A percentile compares a stretch with the other conserved stretches of the same genome.
phyloP scores from a whole-genome alignment of 2,888 invertebrate species.

The Daptonema setosum region DNA sequence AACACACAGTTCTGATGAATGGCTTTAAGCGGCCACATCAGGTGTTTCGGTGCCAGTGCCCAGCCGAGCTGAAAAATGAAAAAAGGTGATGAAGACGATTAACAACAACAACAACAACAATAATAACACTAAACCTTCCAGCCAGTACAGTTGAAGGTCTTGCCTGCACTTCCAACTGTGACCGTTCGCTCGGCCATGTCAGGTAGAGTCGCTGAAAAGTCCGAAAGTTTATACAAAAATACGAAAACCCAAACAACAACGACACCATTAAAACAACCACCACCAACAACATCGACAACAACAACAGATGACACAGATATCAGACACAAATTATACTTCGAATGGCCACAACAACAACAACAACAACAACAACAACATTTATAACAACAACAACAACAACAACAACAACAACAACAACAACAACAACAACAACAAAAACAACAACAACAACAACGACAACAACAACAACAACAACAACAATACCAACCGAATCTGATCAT shows the following conservation, averaged over 20 bases:
- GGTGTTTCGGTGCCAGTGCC: constrained; percentile 65
- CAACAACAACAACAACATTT: too few species aligned
- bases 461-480: background rate
- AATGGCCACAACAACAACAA: too few species aligned
- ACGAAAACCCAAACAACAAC: too few species aligned
- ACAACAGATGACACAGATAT: too few species aligned
- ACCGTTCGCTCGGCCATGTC: constrained; percentile 94
- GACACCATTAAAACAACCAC: too few species aligned
- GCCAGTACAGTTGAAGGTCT: constrained; percentile 89
- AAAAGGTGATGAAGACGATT: background rate
- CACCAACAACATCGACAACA: too few species aligned
- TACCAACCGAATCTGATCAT: constrained; percentile 58
- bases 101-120: background rate
- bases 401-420: constrained; percentile 34
- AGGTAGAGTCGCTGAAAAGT: constrained; percentile 51
- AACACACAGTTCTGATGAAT: constrained; percentile 86
- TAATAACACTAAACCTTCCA: constrained; percentile 44
- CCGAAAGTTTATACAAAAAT: background rate
- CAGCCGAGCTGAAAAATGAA: constrained; percentile 47
- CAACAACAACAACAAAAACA: too few species aligned
- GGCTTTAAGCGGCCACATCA: constrained; percentile 55
- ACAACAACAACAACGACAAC: background rate
- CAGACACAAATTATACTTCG: too few species aligned
- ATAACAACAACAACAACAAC: background rate
- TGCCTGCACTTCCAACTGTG: constrained; percentile 88